These are phyloP conservation scores for Liasis olivaceus DNA, from an alignment of 2,797 vertebrate species.

Conservation along the genomic window DNA sequence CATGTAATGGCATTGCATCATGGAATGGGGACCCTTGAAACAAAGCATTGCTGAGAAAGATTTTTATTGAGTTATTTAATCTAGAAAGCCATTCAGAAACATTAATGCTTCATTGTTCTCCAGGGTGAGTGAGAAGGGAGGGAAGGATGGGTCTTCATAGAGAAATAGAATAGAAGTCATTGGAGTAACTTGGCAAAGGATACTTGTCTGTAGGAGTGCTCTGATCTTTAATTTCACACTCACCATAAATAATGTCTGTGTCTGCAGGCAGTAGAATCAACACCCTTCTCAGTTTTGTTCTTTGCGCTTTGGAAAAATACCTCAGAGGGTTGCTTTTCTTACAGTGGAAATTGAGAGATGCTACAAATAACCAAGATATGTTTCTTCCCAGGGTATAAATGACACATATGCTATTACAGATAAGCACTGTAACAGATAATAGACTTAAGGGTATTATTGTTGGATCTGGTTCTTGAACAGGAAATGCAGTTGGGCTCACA, in stretches of 20 bases:
- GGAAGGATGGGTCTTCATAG: not conserved
- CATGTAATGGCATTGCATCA: slow-evolving; percentile 55
- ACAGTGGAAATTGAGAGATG: not conserved
- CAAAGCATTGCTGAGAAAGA: slow-evolving; percentile 8
- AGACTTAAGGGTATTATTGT: not conserved
- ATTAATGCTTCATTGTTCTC: slow-evolving; percentile 33
- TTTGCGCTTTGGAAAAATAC: not conserved
- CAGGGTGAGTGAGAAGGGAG: slow-evolving; percentile 21
- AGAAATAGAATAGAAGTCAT: slow-evolving; percentile 37
- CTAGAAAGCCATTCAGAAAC: slow-evolving; percentile 40
- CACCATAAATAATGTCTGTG: not conserved
- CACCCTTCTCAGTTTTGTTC: not conserved
- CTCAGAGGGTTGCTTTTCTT: not conserved
- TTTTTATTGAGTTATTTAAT: slow-evolving; percentile 36
- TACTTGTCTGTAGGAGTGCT: not conserved
- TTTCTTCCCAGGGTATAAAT: not conserved
- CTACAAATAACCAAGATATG: not conserved
- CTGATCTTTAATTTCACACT: slow-evolving; percentile 3
- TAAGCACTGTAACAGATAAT: not conserved
- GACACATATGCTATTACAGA: not conserved
- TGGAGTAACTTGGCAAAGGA: not conserved
- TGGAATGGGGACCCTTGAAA: slow-evolving; percentile 28
- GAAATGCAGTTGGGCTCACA: not conserved
- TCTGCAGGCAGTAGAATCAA: not conserved
- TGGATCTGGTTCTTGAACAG: not conserved